Percentiles rank a stretch among this genome's conserved stretches.
These are phyloP conservation scores for Drosophila neocordata DNA, from an alignment of 1,140 invertebrate genomes.

Conservation along the genomic window DNA sequence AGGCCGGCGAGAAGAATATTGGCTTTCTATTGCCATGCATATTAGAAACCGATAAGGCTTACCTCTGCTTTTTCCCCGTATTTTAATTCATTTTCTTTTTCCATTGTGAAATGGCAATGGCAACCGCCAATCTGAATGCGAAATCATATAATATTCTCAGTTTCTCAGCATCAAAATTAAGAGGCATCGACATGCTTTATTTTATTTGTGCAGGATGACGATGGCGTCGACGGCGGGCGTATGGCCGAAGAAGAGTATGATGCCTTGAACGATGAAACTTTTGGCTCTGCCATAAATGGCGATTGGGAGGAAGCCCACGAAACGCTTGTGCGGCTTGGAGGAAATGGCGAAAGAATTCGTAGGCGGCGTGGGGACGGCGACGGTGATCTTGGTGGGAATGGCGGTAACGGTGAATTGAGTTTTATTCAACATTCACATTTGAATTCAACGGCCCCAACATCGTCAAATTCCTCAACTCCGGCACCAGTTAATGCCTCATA, in stretches of 20 bases:
- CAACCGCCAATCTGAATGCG: background rate
- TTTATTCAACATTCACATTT: slow-evolving; percentile 23
- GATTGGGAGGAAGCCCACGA: slow-evolving; percentile 87
- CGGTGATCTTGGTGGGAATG: slow-evolving; percentile 36
- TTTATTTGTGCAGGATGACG: slow-evolving; percentile 63
- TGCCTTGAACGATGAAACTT: slow-evolving; percentile 95
- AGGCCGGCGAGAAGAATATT: background rate
- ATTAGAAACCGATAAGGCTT: background rate
- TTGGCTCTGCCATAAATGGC: slow-evolving; percentile 87
- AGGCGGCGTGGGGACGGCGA: slow-evolving; percentile 23
- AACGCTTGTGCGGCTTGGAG: slow-evolving; percentile 74
- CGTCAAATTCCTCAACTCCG: slow-evolving; percentile 45
- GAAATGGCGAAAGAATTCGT: slow-evolving; percentile 61
- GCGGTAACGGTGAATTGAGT: slow-evolving; percentile 42
- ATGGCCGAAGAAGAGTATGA: slow-evolving; percentile 91
- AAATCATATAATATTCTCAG: background rate
- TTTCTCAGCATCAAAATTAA: slow-evolving; percentile 15
- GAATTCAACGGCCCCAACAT: slow-evolving; percentile 41
- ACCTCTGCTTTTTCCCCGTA: background rate
- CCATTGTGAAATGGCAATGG: background rate
- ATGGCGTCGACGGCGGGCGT: slow-evolving; percentile 85
- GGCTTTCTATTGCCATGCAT: background rate
- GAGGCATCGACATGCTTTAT: background rate
- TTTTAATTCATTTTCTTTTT: background rate
- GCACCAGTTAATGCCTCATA: slow-evolving; percentile 34